Evolutionary conservation across 2,888 invertebrate genomes (phyloP).

Genomic region (Agrotis clavis): DNA sequence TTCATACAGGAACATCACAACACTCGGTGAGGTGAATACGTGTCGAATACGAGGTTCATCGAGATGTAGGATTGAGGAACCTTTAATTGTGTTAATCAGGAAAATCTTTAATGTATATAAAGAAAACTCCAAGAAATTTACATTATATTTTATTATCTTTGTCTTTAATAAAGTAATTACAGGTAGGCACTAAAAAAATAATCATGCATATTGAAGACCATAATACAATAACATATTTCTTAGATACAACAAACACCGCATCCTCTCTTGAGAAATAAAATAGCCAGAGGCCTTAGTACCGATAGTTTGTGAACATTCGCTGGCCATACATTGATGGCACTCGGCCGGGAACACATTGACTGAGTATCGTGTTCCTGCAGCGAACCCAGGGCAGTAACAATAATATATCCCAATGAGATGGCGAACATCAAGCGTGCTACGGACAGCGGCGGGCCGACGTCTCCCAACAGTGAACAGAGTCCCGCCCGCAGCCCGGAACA

Average conservation of each 20-base stretch:
- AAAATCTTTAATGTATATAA: not conserved
- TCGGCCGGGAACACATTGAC: constrained; percentile 60
- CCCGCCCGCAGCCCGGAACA: constrained; percentile 51
- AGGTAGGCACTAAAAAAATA: constrained; percentile 91
- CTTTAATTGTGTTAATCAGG: not conserved
- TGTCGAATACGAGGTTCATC: not conserved
- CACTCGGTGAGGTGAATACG: no score
- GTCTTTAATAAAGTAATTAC: constrained; percentile 91
- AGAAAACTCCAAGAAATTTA: constrained; percentile 80
- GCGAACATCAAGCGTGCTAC: constrained; percentile 61
- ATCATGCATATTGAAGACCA: constrained; percentile 90
- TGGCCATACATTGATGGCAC: constrained; percentile 65
- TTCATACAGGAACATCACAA: no score
- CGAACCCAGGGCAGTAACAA: constrained; percentile 59
- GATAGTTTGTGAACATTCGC: constrained; percentile 45
- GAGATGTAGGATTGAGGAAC: not conserved
- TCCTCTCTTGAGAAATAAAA: constrained; percentile 69
- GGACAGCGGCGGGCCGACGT: constrained; percentile 43
- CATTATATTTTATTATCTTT: constrained; percentile 91
- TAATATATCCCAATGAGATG: constrained; percentile 62
- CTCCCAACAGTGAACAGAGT: constrained; percentile 34
- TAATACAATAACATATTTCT: constrained; percentile 90
- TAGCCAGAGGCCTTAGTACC: constrained; percentile 67
- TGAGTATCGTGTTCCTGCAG: constrained; percentile 68
- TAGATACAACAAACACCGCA: constrained; percentile 86